Evolutionary conservation across 2,888 invertebrate genomes (phyloP), one percentile per base, ranked within the genome.

Genomic region (Tiphia femorata): DNA sequence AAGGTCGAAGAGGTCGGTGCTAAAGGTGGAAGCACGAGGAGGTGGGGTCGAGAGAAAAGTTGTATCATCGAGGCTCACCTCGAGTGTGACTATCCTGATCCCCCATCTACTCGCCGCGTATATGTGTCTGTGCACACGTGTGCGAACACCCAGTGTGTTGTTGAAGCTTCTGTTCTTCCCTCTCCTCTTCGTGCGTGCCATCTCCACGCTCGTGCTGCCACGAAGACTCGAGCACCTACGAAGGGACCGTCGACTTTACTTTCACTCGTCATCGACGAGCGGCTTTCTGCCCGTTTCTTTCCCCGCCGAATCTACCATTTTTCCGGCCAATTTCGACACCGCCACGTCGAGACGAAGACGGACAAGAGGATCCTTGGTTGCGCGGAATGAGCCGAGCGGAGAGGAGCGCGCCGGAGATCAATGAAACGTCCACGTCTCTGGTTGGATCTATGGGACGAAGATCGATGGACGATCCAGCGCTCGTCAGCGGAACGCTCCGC

Each of bases 201-300:
- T 30, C 10, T 30, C 12, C 10, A 30, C 30, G 30, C 14, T 14
- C 6, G 1, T 8, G 33, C 8, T 14, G 14, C 33, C 12, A 3
- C 33, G 33, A n/a, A 33, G 12, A 33, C 33, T 33, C 12, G 6
- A 3, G 5, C 29, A 12, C 29, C 29, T 29, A 33, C 14, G 43
- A 55, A 57, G 57, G 49, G 47, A 60, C 35, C 58, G n/a, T 51
- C 48, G 52, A 23, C 37, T 58, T 67, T 58, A 76, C 81, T 79
- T 81, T 80, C 81, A 80, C 80, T 81, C 75, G 72, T 74, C 73
- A 76, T 75, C 77, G 72, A 68, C 77, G 73, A 76, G 73, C 78
- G 77, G 71, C 69, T 76, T 77, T 70, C 71, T 74, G 62, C 29
- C 56, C 49, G 48, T 56, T 52, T 55, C 57, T 47, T 25, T n/a